These are phyloP conservation scores for Phengaris alcon DNA, from an alignment of 2,888 invertebrate species.

Conservation along the genomic window DNA sequence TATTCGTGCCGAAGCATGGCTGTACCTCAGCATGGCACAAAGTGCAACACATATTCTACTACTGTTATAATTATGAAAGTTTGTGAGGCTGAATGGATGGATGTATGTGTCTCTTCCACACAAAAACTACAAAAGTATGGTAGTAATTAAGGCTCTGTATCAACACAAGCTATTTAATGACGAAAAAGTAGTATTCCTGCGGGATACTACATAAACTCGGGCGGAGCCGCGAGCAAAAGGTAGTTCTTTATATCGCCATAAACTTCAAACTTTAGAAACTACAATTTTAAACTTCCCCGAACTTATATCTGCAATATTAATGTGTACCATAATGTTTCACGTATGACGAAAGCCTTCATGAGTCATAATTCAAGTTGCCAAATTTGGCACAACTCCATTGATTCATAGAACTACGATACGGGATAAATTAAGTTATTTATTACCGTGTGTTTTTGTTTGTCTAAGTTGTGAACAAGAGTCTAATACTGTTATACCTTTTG, in stretches of 20 bases:
- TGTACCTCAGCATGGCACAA: not conserved
- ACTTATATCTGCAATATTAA: slow-evolving; percentile 18
- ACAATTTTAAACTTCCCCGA: slow-evolving; percentile 12
- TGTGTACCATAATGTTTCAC: slow-evolving; percentile 22
- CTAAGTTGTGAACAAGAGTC: not conserved
- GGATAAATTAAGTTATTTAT: slow-evolving; percentile 34
- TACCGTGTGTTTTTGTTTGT: slow-evolving; percentile 22
- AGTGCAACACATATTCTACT: too few relatives aligned
- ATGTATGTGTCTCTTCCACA: too few relatives aligned
- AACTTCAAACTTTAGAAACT: not conserved
- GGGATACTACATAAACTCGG: too few relatives aligned
- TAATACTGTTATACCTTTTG: too few relatives aligned
- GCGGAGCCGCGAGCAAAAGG: too few relatives aligned
- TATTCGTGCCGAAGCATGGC: too few relatives aligned
- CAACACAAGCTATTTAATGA: too few relatives aligned
- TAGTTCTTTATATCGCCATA: not conserved
- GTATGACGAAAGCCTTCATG: slow-evolving; percentile 35
- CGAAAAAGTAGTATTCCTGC: too few relatives aligned
- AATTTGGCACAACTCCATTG: slow-evolving; percentile 39
- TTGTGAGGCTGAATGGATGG: too few relatives aligned
- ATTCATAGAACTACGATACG: slow-evolving; percentile 35
- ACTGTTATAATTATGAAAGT: too few relatives aligned
- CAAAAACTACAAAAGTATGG: too few relatives aligned
- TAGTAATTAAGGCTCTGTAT: too few relatives aligned
- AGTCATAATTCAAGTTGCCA: slow-evolving; percentile 36